Percentiles rank a stretch among this genome's conserved stretches.
These are phyloP conservation scores for Polylopha cassiicola DNA, from an alignment of 2,888 invertebrate genomes.

Conservation along the genomic window DNA sequence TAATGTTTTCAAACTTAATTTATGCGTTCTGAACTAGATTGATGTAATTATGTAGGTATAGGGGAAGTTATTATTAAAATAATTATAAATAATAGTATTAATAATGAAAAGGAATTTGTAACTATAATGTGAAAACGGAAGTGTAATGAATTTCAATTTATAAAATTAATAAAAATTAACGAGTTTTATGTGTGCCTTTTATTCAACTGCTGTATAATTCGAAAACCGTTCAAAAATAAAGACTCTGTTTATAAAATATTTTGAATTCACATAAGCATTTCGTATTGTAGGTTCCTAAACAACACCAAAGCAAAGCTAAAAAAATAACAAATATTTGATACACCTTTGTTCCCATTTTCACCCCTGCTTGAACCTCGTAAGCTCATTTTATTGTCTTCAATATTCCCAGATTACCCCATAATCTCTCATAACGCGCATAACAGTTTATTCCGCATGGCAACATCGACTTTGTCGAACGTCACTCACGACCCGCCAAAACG, in stretches of 20 bases:
- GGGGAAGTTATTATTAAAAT: constrained; percentile 60
- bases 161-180: constrained; percentile 76
- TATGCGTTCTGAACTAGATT: constrained; percentile 63
- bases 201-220: too few relatives aligned
- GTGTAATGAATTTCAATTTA: constrained; percentile 76
- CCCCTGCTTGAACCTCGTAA: constrained; percentile 49
- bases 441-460: constrained; percentile 77
- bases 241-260: too few relatives aligned
- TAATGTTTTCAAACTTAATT: constrained; percentile 62
- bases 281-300: too few relatives aligned
- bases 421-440: constrained; percentile 74
- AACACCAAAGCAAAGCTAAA: too few relatives aligned
- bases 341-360: constrained; percentile 40
- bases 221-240: too few relatives aligned
- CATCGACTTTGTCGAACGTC: constrained; percentile 69
- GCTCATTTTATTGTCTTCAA: constrained; percentile 76
- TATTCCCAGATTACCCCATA: constrained; percentile 75
- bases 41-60: constrained; percentile 68
- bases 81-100: constrained; percentile 66
- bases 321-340: constrained; percentile 43
- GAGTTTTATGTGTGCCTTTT: constrained; percentile 60
- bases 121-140: constrained; percentile 61
- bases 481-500: constrained; percentile 72
- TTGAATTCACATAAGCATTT: too few relatives aligned
- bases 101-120: constrained; percentile 73